Percentiles rank a stretch among this genome's conserved stretches.
Conservation (phyloP, 2,888 invertebrate species). For the Sthenelais limicola region DNA sequence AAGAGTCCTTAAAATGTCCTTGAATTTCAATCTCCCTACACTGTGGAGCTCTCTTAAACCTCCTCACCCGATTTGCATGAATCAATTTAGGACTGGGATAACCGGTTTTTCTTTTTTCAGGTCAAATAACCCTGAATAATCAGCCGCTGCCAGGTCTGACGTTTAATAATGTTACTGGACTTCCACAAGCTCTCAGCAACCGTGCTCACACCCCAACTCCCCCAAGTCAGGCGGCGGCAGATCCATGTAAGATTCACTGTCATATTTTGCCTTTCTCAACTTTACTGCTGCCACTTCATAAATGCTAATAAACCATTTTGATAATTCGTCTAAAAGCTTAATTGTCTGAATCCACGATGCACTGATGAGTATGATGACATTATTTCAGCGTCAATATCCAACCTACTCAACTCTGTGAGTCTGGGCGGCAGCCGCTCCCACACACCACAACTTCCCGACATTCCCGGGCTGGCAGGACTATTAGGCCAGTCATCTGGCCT, state of each 20-base stretch:
- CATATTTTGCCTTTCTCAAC: too few species aligned
- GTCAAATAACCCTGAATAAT: conserved; percentile 67
- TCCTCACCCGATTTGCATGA: too few species aligned
- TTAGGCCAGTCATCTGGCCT: conserved; percentile 43
- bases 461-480: conserved; percentile 37
- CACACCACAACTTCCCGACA: conserved; percentile 42
- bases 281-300: too few species aligned
- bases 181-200: conserved; percentile 21
- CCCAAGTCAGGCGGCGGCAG: conserved; percentile 22
- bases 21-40: too few species aligned
- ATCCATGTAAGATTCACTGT: conserved; percentile 40
- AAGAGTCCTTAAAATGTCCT: too few species aligned
- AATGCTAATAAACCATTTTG: too few species aligned
- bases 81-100: too few species aligned
- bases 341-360: background rate
- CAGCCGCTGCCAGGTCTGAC: conserved; percentile 65
- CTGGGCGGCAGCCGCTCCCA: conserved; percentile 32
- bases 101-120: conserved; percentile 51
- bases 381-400: conserved; percentile 20
- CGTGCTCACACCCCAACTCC: conserved; percentile 40
- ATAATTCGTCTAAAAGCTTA: too few species aligned
- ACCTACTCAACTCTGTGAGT: conserved; percentile 48
- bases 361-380: conserved; percentile 27
- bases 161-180: conserved; percentile 54
- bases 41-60: too few species aligned